A percentile compares a stretch with the other conserved stretches of the same genome.
Evolutionary conservation across 2,113 vertebrate genomes (phyloP).

Genomic region (Anolis sagrei): DNA sequence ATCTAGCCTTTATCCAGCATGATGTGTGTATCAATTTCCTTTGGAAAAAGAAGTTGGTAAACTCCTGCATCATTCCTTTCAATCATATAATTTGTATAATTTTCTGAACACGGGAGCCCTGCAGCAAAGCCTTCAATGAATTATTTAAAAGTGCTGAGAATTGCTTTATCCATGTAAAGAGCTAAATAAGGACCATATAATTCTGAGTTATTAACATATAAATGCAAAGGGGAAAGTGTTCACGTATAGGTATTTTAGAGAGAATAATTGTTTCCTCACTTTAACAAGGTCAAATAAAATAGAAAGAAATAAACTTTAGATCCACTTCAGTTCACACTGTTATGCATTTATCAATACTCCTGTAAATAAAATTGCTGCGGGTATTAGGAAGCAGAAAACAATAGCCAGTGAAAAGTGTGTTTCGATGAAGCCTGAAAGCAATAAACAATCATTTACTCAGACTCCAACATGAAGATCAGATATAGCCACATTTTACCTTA

Average conservation of each 20-base stretch:
- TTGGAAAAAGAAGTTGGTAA: constrained; percentile 43
- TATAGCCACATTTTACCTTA: neutral
- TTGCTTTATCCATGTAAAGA: constrained; percentile 60
- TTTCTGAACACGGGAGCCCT: constrained; percentile 59
- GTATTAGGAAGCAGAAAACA: constrained; percentile 36
- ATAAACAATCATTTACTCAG: constrained; percentile 25
- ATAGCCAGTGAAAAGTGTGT: constrained; percentile 14
- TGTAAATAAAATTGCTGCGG: constrained; percentile 32
- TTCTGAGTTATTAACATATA: constrained; percentile 56
- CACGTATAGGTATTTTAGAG: constrained; percentile 35
- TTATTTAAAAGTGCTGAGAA: constrained; percentile 68
- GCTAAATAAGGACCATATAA: constrained; percentile 50
- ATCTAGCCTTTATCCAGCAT: neutral
- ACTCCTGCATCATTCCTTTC: constrained; percentile 37
- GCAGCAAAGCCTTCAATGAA: constrained; percentile 56
- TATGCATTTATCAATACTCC: constrained; percentile 58
- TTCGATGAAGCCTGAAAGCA: constrained; percentile 33
- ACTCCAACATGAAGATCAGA: constrained; percentile 20
- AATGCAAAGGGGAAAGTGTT: constrained; percentile 42
- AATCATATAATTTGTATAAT: constrained; percentile 55
- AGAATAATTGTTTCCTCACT: constrained; percentile 59
- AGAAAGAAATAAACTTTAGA: constrained; percentile 48
- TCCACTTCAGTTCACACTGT: constrained; percentile 42
- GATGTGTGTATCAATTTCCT: constrained; percentile 30
- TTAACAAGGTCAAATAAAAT: constrained; percentile 49